These are phyloP conservation scores for Buphagus erythrorhynchus DNA, from an alignment of 2,797 vertebrate species.

Conservation along the genomic window DNA sequence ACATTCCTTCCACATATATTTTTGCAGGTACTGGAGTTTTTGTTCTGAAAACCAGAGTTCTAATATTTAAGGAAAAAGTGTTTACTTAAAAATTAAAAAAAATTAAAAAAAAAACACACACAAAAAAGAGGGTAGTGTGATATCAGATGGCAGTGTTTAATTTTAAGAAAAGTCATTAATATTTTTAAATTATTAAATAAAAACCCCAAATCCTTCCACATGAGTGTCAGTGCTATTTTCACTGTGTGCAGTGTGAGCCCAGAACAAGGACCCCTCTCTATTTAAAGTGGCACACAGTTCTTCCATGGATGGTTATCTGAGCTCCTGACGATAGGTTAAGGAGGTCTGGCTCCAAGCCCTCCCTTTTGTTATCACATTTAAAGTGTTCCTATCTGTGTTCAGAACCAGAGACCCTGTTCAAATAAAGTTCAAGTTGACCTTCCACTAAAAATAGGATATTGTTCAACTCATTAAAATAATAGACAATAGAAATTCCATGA, in stretches of 20 bases:
- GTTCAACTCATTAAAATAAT: background rate
- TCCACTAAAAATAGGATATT: conserved; percentile 57
- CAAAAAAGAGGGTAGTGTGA: background rate
- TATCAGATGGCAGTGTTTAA: background rate
- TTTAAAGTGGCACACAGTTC: background rate
- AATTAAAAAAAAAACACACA: fast-evolving
- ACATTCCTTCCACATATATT: background rate
- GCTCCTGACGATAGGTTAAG: background rate
- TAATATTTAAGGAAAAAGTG: background rate
- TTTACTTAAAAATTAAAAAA: background rate
- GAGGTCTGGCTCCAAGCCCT: conserved; percentile 57
- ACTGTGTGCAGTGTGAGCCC: background rate
- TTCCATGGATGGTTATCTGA: background rate
- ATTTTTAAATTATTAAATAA: background rate
- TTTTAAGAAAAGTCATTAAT: background rate
- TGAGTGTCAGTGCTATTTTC: background rate
- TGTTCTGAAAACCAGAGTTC: background rate
- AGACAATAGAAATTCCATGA: background rate
- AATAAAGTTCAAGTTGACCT: conserved; percentile 56
- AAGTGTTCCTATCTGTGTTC: conserved; percentile 41
- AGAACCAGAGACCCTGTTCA: conserved; percentile 19
- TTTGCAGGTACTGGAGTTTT: background rate
- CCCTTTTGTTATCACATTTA: conserved; percentile 39
- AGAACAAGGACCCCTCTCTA: background rate
- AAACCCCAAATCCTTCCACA: background rate